Evolutionary conservation across 1,140 invertebrate species (phyloP).

Genomic region (Ostrea denselamellosa): DNA sequence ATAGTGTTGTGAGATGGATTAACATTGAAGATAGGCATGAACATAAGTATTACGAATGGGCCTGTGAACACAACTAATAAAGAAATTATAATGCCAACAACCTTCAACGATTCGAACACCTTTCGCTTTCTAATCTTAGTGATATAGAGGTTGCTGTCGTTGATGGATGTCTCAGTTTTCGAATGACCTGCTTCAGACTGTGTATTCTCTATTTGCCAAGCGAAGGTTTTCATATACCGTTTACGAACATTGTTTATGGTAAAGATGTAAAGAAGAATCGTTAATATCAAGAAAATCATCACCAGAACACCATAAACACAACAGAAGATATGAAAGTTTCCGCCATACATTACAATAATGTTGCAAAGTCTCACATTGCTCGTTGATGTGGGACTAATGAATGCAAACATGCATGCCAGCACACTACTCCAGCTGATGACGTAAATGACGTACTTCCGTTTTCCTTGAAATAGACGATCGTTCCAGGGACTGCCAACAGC

Average conservation of each 20-base stretch:
- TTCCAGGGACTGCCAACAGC: background rate
- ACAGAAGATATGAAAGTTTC: background rate
- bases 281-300: background rate
- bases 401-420: background rate
- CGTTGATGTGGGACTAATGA: background rate
- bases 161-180: background rate
- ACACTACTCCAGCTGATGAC: background rate
- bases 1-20: background rate
- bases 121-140: background rate
- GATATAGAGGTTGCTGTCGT: background rate
- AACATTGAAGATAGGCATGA: background rate
- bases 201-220: background rate
- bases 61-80: background rate
- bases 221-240: constrained; percentile 6
- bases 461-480: constrained; percentile 3
- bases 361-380: background rate
- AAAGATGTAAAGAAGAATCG: background rate
- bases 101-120: constrained; percentile 14
- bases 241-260: constrained; percentile 8
- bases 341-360: background rate
- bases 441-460: constrained; percentile 16
- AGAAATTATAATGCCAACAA: background rate
- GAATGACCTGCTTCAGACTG: background rate
- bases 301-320: background rate
- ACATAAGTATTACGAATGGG: background rate